phyloP scores from a whole-genome alignment of 2,888 invertebrate species.

The Ectemnius lituratus region DNA sequence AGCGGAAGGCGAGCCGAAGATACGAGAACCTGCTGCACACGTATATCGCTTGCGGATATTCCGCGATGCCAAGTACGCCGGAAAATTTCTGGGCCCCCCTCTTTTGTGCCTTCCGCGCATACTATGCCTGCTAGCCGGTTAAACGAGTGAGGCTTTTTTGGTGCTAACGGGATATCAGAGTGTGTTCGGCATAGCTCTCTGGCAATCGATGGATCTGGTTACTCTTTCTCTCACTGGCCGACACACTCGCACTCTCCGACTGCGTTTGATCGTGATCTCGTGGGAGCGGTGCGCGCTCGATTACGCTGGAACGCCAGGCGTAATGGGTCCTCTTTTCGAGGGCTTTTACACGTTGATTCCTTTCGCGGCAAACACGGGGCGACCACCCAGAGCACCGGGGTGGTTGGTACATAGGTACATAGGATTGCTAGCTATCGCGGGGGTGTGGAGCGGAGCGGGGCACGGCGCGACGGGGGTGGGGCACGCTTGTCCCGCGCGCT shows the following conservation, averaged over 20 bases:
- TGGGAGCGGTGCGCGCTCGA: constrained; percentile 2
- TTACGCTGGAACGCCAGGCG: background rate
- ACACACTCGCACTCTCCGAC: too few relatives aligned
- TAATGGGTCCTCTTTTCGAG: background rate
- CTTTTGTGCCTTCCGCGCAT: too few relatives aligned
- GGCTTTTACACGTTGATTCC: constrained; percentile 14
- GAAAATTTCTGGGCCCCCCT: background rate
- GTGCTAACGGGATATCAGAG: background rate
- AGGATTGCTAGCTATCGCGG: too few relatives aligned
- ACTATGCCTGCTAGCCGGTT: background rate
- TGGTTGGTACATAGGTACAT: too few relatives aligned
- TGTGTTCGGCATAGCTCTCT: too few relatives aligned
- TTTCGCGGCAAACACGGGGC: background rate
- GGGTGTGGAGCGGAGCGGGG: background rate
- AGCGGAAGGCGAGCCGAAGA: constrained; percentile 28
- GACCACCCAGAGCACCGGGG: too few relatives aligned
- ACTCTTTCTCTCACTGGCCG: too few relatives aligned
- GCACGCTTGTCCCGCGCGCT: too few relatives aligned
- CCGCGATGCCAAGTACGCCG: background rate
- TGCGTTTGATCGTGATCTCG: background rate
- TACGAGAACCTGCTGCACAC: background rate
- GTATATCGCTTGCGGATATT: too few relatives aligned
- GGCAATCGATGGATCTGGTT: too few relatives aligned
- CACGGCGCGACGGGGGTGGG: background rate
- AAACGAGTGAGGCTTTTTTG: background rate